A percentile compares a stretch with the other conserved stretches of the same genome.
These are phyloP conservation scores for Phyllopteryx taeniolatus DNA, from an alignment of 2,113 vertebrate species.

Conservation along the genomic window DNA sequence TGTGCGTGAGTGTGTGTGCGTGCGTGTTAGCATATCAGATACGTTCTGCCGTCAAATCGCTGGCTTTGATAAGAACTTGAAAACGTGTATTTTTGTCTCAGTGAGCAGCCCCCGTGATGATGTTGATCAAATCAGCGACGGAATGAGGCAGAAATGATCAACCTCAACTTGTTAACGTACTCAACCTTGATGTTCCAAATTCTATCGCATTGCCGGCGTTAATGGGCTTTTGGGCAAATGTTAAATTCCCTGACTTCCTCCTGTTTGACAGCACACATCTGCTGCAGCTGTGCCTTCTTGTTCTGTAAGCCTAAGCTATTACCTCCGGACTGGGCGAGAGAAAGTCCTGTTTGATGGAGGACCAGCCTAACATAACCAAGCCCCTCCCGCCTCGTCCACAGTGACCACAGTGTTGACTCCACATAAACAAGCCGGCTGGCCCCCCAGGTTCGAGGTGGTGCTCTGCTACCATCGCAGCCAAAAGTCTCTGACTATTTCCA, in stretches of 20 bases:
- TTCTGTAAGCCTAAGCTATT: conserved; percentile 19
- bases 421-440: conserved; percentile 60
- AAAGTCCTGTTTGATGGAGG: conserved; percentile 52
- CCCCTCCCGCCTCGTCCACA: conserved; percentile 59
- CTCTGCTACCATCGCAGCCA: conserved; percentile 31
- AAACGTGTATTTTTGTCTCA: conserved; percentile 12
- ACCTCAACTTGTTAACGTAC: conserved; percentile 2
- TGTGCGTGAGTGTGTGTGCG: conserved; percentile 52
- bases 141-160: conserved; percentile 11
- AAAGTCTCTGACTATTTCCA: conserved; percentile 53
- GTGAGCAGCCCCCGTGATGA: conserved; percentile 2
- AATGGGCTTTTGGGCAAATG: conserved; percentile 18
- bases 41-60: conserved; percentile 52
- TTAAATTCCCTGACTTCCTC: conserved; percentile 15
- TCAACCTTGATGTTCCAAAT: conserved; percentile 11
- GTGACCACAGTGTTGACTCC: conserved; percentile 73
- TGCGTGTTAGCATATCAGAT: conserved; percentile 62
- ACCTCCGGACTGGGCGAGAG: conserved; percentile 42
- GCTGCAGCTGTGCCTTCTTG: conserved; percentile 34
- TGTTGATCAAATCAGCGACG: conserved; percentile 18
- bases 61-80: conserved; percentile 59
- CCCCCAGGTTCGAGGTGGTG: conserved; percentile 57
- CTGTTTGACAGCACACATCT: conserved; percentile 32
- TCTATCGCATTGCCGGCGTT: neutral
- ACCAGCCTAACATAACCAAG: conserved; percentile 14